phyloP scores from a whole-genome alignment of 2,888 invertebrate genomes.

The Scaptodrosophila latifasciaeformis region DNA sequence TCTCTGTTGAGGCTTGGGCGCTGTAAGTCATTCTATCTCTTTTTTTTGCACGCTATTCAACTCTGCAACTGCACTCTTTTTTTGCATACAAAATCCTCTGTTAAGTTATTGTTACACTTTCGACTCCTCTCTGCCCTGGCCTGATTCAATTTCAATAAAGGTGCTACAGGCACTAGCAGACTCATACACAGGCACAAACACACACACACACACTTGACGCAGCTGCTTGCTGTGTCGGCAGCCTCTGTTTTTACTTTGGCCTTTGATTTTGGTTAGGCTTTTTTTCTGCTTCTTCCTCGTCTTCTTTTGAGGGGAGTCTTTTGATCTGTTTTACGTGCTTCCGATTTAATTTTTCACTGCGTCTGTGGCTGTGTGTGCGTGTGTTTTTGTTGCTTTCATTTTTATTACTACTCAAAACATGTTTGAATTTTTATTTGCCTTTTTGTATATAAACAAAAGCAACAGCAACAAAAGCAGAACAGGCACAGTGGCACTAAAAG shows the following conservation, averaged over 20 bases:
- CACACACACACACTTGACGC: background rate
- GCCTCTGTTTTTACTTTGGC: constrained; percentile 13
- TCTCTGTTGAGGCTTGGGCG: no score
- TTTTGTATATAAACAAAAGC: constrained; percentile 22
- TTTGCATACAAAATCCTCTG: no score
- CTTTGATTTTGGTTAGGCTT: constrained; percentile 14
- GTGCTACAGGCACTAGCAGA: no score
- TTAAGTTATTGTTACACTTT: no score
- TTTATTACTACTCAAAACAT: constrained; percentile 51
- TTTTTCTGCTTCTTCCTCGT: constrained; percentile 15
- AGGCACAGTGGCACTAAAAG: background rate
- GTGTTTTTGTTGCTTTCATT: constrained; percentile 42
- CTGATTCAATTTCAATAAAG: no score
- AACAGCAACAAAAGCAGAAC: constrained; percentile 2
- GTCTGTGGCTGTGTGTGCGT: background rate
- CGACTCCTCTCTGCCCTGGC: no score
- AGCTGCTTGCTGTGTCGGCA: background rate
- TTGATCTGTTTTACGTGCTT: constrained; percentile 60
- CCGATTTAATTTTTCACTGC: constrained; percentile 44
- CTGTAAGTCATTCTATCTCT: no score
- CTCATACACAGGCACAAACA: background rate
- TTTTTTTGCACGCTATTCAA: no score
- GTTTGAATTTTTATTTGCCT: constrained; percentile 27
- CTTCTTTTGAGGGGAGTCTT: constrained; percentile 27
- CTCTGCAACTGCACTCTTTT: no score